Conservation (phyloP, 2,888 invertebrate genomes). For the Julus scanicus region DNA sequence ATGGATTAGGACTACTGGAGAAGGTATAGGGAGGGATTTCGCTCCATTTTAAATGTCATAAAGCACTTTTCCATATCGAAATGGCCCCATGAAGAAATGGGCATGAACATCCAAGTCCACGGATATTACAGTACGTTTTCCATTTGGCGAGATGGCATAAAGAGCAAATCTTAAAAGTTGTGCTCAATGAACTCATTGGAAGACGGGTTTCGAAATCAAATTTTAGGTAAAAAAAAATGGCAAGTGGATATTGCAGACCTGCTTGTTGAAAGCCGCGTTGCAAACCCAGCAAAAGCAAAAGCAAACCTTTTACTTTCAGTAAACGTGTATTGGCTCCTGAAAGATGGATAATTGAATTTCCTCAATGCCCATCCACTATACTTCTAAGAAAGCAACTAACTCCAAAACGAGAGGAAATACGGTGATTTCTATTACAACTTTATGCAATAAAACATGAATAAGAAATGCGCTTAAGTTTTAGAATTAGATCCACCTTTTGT, state of each 20-base stretch:
- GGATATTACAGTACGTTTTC: background rate
- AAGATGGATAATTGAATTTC: conserved; percentile 6
- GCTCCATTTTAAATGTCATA: conserved; percentile 21
- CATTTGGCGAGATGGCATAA: background rate
- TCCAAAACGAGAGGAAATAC: background rate
- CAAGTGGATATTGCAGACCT: background rate
- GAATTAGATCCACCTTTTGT: background rate
- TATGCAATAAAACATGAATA: background rate
- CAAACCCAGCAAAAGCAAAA: background rate
- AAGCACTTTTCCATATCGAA: background rate
- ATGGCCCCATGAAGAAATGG: background rate
- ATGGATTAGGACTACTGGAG: background rate
- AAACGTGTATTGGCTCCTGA: conserved; percentile 1
- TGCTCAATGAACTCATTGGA: background rate
- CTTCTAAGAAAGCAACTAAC: background rate
- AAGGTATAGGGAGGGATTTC: background rate
- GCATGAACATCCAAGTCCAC: background rate
- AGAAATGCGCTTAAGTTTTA: background rate
- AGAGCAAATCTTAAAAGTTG: background rate
- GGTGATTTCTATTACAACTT: background rate
- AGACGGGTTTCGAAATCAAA: background rate
- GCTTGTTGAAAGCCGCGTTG: background rate
- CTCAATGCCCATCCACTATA: background rate
- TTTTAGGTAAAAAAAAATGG: conserved; percentile 11
- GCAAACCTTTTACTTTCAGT: background rate